A percentile compares a stretch with the other conserved stretches of the same genome.
Conservation (phyloP, 2,888 invertebrate species). For the Synergus japonicus region DNA sequence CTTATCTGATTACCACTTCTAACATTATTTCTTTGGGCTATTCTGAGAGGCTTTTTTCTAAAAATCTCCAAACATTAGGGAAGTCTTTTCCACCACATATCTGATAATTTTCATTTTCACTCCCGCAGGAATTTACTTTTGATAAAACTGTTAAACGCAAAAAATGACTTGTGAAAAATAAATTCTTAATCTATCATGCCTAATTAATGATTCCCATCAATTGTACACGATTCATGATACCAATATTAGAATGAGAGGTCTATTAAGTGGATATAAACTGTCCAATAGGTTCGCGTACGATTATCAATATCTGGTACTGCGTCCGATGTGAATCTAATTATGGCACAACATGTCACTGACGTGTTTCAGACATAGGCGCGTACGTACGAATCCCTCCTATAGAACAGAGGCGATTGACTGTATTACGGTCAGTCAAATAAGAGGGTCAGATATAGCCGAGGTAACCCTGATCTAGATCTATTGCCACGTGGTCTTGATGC, state of each 20-base stretch:
- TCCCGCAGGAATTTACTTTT: too few species aligned
- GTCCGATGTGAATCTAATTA: conserved; percentile 64
- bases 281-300: conserved; percentile 26
- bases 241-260: not conserved
- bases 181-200: not conserved
- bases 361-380: conserved; percentile 62
- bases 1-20: not conserved
- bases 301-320: conserved; percentile 44
- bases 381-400: conserved; percentile 54
- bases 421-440: conserved; percentile 74
- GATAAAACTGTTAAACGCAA: not conserved
- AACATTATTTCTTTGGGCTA: too few species aligned
- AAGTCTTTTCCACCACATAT: too few species aligned
- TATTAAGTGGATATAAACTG: conserved; percentile 33
- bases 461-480: conserved; percentile 77
- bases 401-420: conserved; percentile 72
- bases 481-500: conserved; percentile 72
- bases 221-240: not conserved
- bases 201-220: not conserved
- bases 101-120: too few species aligned
- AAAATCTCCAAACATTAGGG: too few species aligned
- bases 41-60: too few species aligned
- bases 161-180: not conserved
- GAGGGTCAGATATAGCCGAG: conserved; percentile 76
- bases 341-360: conserved; percentile 62